Base-by-base conservation (phyloP, 2,888 invertebrate species). In the Melieria omissa region DNA sequence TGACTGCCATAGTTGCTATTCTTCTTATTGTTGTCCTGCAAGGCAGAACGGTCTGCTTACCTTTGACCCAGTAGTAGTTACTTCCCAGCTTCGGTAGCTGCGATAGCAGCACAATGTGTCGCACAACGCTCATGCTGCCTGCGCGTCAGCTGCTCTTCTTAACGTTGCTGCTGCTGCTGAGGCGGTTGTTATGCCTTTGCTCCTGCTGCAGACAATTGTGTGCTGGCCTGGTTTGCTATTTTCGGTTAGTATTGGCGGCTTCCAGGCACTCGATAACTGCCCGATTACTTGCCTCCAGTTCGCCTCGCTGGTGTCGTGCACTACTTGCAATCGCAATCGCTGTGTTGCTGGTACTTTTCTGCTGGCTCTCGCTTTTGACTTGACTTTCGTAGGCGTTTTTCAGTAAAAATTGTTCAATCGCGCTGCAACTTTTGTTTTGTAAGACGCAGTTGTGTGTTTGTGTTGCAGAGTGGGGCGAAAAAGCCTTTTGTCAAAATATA, bases 81-180 rank as follows among this genome's bases (percentile, higher is more conserved):
- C 80, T 78, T 74, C 80, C 83, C 73, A 80, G 79, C 78, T 81
- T 84, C 52, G 82, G 85, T 67, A 80, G 70, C 76, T 80, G 78
- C 73, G 83, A 83, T 71, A 84, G 75, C 71, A 84, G 77, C 64
- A 84, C 79, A 65, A 84, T 80, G 71, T 83, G 82, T 70, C 83
- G 82, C 64, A 84, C 82, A 78, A 84, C 83, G 78, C 84, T 84
- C 84, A 84, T 84, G 69, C 70, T 10, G 45, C n/a, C 54, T 55
- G 41, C 10, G 45, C 5, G 5, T 14, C n/a, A 12, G 52, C 6
- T 52, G 14, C 9, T 52, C 9, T 52, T 52, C 52, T 8, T 29
- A 29, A 42, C 14, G 14, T 54, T 55, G 6, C 52, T 12, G 14
- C 44, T 54, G 42, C 9, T 65, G 1, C 16, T 55, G 10, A 1